Percentiles rank a stretch among this genome's conserved stretches.
phyloP scores from a whole-genome alignment of 2,797 vertebrate genomes.

The Poeciliopsis turneri region DNA sequence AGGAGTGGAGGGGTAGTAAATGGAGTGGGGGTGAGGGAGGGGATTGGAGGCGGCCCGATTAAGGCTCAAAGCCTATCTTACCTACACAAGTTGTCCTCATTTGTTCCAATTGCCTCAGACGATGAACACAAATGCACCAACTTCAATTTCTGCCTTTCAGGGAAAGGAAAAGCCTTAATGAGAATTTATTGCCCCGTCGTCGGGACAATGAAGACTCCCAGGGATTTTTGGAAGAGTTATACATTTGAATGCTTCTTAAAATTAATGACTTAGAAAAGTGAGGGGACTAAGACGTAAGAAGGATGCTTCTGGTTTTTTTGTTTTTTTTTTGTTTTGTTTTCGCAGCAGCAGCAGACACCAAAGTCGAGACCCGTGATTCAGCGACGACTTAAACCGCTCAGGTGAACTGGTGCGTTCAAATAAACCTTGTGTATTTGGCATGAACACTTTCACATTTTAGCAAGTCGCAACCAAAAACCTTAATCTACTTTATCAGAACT shows the following conservation, averaged over 20 bases:
- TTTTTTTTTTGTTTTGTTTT: no score
- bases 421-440: constrained; percentile 35
- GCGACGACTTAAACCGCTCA: constrained; percentile 51
- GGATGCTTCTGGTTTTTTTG: not conserved
- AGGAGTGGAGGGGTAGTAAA: not conserved
- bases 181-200: constrained; percentile 75
- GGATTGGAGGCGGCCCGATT: constrained; percentile 42
- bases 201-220: constrained; percentile 51
- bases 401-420: constrained; percentile 32
- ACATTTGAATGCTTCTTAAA: constrained; percentile 70
- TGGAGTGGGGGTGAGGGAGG: not conserved
- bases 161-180: constrained; percentile 67
- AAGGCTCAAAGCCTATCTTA: constrained; percentile 52
- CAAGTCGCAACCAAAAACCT: not conserved
- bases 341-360: constrained; percentile 24
- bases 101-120: constrained; percentile 76
- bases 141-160: constrained; percentile 62
- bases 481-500: not conserved
- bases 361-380: constrained; percentile 66
- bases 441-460: not conserved
- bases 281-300: constrained; percentile 53
- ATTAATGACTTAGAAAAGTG: constrained; percentile 60
- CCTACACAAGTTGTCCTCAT: constrained; percentile 64
- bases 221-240: constrained; percentile 47
- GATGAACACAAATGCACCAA: constrained; percentile 69